These are phyloP conservation scores for Hirtodrosophila confusa DNA, from an alignment of 2,888 invertebrate species.

Conservation along the genomic window DNA sequence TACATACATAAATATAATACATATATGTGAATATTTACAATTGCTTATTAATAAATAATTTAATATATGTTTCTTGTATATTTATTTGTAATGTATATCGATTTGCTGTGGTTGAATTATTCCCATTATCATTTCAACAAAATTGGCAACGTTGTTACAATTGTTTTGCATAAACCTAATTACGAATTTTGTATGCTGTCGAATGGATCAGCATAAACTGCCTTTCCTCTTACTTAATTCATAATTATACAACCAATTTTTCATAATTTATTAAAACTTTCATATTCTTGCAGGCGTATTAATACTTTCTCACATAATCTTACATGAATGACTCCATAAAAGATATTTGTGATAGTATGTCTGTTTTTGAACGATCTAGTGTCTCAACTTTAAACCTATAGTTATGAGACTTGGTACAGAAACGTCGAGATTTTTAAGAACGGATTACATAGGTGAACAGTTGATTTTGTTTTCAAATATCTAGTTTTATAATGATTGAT, in stretches of 20 bases:
- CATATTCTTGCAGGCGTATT: constrained; percentile 27
- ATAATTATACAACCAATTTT: constrained; percentile 72
- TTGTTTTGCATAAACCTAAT: constrained; percentile 44
- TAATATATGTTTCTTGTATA: constrained; percentile 32
- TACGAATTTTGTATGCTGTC: constrained; percentile 35
- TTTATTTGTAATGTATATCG: constrained; percentile 40
- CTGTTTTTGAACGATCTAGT: constrained; percentile 9
- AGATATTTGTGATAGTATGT: neutral
- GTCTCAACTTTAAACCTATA: constrained; percentile 30
- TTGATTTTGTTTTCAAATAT: neutral
- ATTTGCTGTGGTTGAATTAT: constrained; percentile 39
- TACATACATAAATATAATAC: constrained; percentile 34
- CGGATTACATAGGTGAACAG: constrained; percentile 11
- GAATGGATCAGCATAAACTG: neutral
- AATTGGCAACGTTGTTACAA: constrained; percentile 72
- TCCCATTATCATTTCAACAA: constrained; percentile 38
- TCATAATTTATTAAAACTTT: constrained; percentile 23
- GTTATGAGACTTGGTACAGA: constrained; percentile 9
- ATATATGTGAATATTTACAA: constrained; percentile 47
- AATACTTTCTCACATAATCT: constrained; percentile 8
- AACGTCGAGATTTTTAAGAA: constrained; percentile 8
- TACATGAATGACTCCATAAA: too few relatives aligned
- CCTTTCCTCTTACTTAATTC: constrained; percentile 47
- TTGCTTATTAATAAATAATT: constrained; percentile 65
- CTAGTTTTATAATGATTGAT: neutral